phyloP scores from a whole-genome alignment of 1,140 invertebrate genomes.

The Magallana angulata region DNA sequence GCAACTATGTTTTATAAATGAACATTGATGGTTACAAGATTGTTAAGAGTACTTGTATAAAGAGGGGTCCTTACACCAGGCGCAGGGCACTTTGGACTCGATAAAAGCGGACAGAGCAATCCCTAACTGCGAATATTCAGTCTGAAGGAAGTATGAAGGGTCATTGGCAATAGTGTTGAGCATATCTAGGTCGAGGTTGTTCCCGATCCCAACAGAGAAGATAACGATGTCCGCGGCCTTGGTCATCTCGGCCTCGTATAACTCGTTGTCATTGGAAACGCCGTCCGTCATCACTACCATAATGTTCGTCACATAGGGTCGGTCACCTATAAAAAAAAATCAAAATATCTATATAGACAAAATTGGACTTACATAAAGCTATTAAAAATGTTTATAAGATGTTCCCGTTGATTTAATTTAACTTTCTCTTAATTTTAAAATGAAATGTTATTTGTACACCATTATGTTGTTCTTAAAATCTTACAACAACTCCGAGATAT shows the following conservation, averaged over 20 bases:
- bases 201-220: constrained; percentile 20
- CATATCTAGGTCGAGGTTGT: constrained; percentile 6
- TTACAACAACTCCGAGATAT: no score
- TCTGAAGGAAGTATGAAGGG: background rate
- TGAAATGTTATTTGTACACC: no score
- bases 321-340: background rate
- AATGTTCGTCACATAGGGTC: constrained; percentile 7
- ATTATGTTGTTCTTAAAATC: background rate
- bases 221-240: constrained; percentile 12
- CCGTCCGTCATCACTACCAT: constrained; percentile 32
- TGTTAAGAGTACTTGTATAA: no score
- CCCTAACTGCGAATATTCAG: constrained; percentile 15
- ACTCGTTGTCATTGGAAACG: constrained; percentile 27
- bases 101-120: background rate
- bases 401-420: background rate
- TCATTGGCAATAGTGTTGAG: background rate
- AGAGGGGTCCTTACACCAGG: background rate
- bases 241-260: background rate
- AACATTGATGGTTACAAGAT: no score
- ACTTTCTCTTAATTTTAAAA: background rate
- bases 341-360: no score
- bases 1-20: no score
- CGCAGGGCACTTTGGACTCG: background rate
- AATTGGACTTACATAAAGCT: no score
- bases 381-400: background rate